These are phyloP conservation scores for Halichoeres trimaculatus DNA, from an alignment of 2,113 vertebrate genomes.

Conservation along the genomic window DNA sequence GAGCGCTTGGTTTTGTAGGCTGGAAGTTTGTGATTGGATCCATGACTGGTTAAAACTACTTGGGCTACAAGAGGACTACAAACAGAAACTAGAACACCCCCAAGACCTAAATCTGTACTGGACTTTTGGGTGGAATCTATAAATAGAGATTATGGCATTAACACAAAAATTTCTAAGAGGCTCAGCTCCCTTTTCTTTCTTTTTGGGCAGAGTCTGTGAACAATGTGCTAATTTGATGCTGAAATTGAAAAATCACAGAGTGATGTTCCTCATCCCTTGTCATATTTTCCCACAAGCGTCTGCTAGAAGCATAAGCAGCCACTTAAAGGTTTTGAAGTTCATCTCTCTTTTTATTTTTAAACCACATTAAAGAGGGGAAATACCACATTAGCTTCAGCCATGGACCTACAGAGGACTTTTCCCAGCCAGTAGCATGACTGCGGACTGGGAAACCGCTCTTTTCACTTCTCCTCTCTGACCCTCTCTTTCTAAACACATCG, in stretches of 20 bases:
- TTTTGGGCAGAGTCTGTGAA: neutral
- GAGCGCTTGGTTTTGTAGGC: no score
- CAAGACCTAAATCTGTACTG: no score
- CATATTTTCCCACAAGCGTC: slow-evolving; percentile 33
- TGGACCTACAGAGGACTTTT: slow-evolving; percentile 40
- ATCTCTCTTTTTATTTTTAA: slow-evolving; percentile 12
- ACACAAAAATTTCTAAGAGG: no score
- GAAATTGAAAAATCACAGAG: slow-evolving; percentile 25
- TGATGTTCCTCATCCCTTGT: slow-evolving; percentile 18
- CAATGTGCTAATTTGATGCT: no score
- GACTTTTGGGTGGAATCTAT: no score
- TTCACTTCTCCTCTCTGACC: slow-evolving; percentile 57
- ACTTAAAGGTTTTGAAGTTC: neutral
- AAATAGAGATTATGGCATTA: no score
- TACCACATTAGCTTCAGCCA: slow-evolving; percentile 60
- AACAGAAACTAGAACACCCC: no score
- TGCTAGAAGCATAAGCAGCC: slow-evolving; percentile 13
- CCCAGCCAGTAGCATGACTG: slow-evolving; percentile 34
- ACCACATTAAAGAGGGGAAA: slow-evolving; percentile 63
- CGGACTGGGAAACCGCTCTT: slow-evolving; percentile 6
- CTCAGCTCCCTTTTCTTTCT: no score
- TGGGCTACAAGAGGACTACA: no score
- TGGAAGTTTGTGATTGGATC: no score
- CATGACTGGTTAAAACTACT: no score
- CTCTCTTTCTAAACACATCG: slow-evolving; percentile 55